phyloP scores from a whole-genome alignment of 2,113 vertebrate species.

The Semnornis frantzii region DNA sequence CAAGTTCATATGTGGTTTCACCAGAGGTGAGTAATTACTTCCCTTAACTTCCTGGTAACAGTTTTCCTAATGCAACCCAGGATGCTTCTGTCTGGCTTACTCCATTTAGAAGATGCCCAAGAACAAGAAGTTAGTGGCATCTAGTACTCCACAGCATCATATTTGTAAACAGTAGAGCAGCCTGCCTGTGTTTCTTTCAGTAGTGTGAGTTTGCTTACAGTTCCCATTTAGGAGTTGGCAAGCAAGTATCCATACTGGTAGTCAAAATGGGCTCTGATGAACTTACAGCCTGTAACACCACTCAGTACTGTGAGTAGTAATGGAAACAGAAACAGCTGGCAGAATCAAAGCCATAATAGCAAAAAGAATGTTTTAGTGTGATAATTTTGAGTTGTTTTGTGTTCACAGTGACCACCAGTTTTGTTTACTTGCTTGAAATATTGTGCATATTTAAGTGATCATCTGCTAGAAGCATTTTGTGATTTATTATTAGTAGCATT shows the following conservation, averaged over 20 bases:
- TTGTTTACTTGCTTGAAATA: background rate
- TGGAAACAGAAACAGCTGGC: background rate
- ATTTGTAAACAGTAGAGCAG: background rate
- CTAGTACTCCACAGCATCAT: background rate
- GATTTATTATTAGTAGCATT: conserved; percentile 13
- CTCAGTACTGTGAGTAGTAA: background rate
- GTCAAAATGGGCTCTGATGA: background rate
- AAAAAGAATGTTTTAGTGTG: background rate
- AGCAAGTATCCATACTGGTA: background rate
- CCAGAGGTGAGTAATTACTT: background rate
- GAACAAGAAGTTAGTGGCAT: background rate
- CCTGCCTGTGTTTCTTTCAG: background rate
- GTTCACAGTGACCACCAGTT: background rate
- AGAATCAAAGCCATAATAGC: background rate
- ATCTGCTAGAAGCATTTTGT: conserved; percentile 64
- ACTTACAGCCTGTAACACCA: background rate
- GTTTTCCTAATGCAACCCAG: background rate
- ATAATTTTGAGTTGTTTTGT: background rate
- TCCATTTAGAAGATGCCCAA: background rate
- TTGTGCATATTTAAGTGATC: conserved; percentile 51
- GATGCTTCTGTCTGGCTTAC: background rate
- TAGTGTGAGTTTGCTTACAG: background rate
- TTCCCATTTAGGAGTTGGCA: background rate
- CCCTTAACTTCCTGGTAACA: background rate
- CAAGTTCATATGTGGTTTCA: background rate